Evolutionary conservation across 2,113 vertebrate species (phyloP).

Genomic region (Coreoperca whiteheadi): DNA sequence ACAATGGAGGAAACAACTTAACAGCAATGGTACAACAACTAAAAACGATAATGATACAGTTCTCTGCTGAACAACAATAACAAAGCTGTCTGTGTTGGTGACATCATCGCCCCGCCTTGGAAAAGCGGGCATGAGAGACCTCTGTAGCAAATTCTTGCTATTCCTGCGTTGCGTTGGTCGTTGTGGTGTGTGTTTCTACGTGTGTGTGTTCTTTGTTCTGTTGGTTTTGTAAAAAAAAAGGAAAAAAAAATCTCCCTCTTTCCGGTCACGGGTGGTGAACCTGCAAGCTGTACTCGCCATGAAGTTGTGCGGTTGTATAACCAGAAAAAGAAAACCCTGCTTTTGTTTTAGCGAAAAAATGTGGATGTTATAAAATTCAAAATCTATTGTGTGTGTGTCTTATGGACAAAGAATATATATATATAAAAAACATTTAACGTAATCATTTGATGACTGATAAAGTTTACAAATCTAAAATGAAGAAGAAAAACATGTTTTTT

Average conservation of each 20-base stretch:
- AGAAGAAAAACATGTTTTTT: constrained; percentile 76
- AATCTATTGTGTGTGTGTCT: constrained; percentile 74
- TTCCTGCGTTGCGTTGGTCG: constrained; percentile 85
- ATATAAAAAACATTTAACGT: constrained; percentile 70
- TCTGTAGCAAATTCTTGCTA: constrained; percentile 81
- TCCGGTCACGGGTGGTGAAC: constrained; percentile 77
- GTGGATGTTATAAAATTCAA: constrained; percentile 81
- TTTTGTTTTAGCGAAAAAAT: constrained; percentile 82
- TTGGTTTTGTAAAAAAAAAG: constrained; percentile 69
- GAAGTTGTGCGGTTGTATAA: constrained; percentile 69
- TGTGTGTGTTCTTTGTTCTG: constrained; percentile 68
- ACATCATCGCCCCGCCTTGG: constrained; percentile 87
- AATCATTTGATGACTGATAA: constrained; percentile 82
- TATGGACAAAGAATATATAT: constrained; percentile 76
- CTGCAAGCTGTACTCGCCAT: constrained; percentile 86
- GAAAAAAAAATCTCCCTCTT: constrained; percentile 27
- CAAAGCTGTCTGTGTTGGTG: constrained; percentile 92
- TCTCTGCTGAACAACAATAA: constrained; percentile 63
- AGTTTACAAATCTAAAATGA: constrained; percentile 87
- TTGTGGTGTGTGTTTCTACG: constrained; percentile 85
- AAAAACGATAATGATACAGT: constrained; percentile 41
- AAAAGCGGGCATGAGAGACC: constrained; percentile 69
- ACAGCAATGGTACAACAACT: constrained; percentile 54
- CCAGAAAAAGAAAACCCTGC: constrained; percentile 26
- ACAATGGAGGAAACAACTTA: constrained; percentile 45